Evolutionary conservation across 2,888 invertebrate species (phyloP).

Genomic region (Ariolimax columbianus): DNA sequence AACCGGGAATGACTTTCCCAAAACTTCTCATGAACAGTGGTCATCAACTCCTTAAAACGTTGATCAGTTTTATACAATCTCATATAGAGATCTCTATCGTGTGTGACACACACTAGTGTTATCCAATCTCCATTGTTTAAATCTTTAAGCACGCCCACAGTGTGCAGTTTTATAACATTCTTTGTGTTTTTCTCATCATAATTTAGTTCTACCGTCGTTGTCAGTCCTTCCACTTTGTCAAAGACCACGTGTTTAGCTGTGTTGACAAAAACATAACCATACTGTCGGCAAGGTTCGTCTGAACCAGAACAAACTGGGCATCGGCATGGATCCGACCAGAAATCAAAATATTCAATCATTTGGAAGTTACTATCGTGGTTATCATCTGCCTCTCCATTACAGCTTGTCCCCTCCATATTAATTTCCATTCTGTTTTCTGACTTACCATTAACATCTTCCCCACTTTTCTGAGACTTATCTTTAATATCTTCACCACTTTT

Average conservation of each 20-base stretch:
- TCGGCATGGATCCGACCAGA: not conserved
- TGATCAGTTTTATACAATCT: not conserved
- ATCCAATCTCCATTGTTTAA: not conserved
- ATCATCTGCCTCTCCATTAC: not conserved
- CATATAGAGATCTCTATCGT: constrained; percentile 19
- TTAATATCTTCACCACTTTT: too few relatives aligned
- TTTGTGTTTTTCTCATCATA: not conserved
- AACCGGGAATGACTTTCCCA: constrained; percentile 12
- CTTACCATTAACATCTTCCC: not conserved
- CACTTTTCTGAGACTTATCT: too few relatives aligned
- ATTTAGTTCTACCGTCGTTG: not conserved
- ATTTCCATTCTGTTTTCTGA: not conserved
- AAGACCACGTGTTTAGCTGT: constrained; percentile 34
- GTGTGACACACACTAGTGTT: constrained; percentile 1
- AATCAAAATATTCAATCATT: not conserved
- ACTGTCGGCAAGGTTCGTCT: not conserved
- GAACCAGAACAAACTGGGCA: not conserved
- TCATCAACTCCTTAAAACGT: not conserved
- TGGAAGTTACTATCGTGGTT: not conserved
- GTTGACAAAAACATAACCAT: constrained; percentile 1
- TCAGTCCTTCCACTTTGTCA: constrained; percentile 24
- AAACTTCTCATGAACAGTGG: constrained; percentile 12
- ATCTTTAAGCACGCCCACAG: not conserved
- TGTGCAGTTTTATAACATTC: not conserved
- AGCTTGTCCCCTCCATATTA: not conserved